Percentiles rank a stretch among this genome's conserved stretches.
phyloP scores from a whole-genome alignment of 1,140 invertebrate species.

The Meteorus sp. region DNA sequence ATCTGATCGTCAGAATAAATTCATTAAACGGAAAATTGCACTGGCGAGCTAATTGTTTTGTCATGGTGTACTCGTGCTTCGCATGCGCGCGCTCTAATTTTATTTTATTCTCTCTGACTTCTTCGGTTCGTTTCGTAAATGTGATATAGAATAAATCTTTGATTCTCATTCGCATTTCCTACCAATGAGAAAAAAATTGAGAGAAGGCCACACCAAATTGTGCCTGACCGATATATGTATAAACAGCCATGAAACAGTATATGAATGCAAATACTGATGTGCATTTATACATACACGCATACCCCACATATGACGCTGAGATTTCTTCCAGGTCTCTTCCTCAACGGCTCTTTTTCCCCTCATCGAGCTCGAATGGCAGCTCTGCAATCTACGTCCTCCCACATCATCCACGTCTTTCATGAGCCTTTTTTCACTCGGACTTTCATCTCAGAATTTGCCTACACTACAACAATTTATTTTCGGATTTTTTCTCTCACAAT shows the following conservation, averaged over 20 bases:
- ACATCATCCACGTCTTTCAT: constrained; percentile 23
- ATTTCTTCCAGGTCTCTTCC: too few species aligned
- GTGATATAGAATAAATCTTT: too few species aligned
- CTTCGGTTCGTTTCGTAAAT: not conserved
- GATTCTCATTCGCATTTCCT: too few species aligned
- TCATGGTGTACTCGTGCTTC: constrained; percentile 5
- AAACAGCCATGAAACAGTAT: too few species aligned
- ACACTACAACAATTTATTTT: constrained; percentile 14
- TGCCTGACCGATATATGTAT: too few species aligned
- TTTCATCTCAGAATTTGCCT: constrained; percentile 18
- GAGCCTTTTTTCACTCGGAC: constrained; percentile 20
- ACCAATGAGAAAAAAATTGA: too few species aligned
- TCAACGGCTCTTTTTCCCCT: too few species aligned
- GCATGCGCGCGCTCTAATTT: too few species aligned
- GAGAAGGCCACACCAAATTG: too few species aligned
- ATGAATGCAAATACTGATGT: not conserved
- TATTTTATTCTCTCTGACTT: not conserved
- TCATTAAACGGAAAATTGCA: constrained; percentile 9
- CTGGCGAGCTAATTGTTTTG: constrained; percentile 15
- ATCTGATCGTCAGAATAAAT: not conserved
- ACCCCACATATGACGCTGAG: too few species aligned
- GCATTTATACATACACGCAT: not conserved
- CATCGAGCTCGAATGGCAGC: constrained; percentile 29
- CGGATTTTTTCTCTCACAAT: not conserved
- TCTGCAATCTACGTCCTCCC: constrained; percentile 38